Conservation (phyloP, 2,888 invertebrate genomes). For the Platypus cylindrus region DNA sequence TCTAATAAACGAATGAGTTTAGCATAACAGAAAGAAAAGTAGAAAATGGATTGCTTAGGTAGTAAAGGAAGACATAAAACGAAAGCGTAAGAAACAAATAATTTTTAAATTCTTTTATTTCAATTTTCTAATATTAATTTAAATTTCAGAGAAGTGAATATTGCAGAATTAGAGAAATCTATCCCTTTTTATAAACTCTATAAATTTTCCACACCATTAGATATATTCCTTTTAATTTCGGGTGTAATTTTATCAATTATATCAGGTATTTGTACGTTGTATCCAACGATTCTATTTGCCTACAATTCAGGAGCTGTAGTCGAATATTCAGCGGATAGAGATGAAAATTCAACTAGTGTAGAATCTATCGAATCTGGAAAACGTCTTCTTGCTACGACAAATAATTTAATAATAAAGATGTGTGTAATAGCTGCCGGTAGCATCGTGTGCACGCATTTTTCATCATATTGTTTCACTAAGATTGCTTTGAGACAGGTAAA, state of each 20-base stretch:
- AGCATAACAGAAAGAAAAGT: too few relatives aligned
- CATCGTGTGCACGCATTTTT: slow-evolving; percentile 47
- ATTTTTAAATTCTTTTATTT: too few relatives aligned
- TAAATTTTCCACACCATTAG: slow-evolving; percentile 45
- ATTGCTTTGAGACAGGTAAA: slow-evolving; percentile 54
- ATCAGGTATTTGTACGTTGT: slow-evolving; percentile 49
- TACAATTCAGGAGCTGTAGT: slow-evolving; percentile 51
- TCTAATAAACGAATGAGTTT: too few relatives aligned
- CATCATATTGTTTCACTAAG: slow-evolving; percentile 52
- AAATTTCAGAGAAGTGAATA: too few relatives aligned
- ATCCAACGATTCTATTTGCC: slow-evolving; percentile 53
- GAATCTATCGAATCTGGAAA: slow-evolving; percentile 22
- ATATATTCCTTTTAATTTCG: slow-evolving; percentile 42
- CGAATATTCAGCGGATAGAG: slow-evolving; percentile 18
- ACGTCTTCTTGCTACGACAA: slow-evolving; percentile 37
- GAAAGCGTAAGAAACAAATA: too few relatives aligned
- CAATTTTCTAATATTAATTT: too few relatives aligned
- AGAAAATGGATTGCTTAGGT: too few relatives aligned
- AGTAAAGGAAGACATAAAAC: too few relatives aligned
- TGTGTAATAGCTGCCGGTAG: slow-evolving; percentile 43
- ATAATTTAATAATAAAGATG: slow-evolving; percentile 46
- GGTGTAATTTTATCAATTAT: slow-evolving; percentile 45
- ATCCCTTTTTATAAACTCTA: too few relatives aligned
- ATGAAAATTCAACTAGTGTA: slow-evolving; percentile 17
- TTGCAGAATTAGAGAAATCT: too few relatives aligned